A percentile compares a stretch with the other conserved stretches of the same genome.
Conservation (phyloP, 2,888 invertebrate species). For the Rhodophaea formosa region DNA sequence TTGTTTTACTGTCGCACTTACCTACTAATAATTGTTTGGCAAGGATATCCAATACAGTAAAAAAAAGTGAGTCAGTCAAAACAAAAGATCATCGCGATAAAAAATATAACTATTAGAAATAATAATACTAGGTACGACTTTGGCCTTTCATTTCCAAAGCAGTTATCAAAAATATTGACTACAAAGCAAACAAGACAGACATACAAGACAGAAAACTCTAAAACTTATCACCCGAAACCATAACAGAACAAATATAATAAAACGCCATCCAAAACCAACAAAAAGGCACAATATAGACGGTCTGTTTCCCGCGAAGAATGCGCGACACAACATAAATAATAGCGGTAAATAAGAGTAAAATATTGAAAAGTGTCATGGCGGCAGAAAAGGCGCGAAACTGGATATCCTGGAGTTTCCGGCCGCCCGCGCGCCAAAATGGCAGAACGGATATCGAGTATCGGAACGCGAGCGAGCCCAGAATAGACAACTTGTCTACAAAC, state of each 20-base stretch:
- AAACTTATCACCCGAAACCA: slow-evolving; percentile 1
- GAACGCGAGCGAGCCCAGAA: slow-evolving; percentile 45
- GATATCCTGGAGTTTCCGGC: slow-evolving; percentile 78
- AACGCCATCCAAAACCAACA: slow-evolving; percentile 41
- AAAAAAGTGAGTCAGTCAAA: too few relatives aligned
- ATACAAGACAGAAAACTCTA: neutral
- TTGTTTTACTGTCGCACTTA: too few relatives aligned
- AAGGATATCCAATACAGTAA: too few relatives aligned
- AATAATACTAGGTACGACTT: too few relatives aligned
- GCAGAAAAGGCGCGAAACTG: slow-evolving; percentile 73
- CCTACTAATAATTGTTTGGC: too few relatives aligned
- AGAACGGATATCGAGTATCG: slow-evolving; percentile 75
- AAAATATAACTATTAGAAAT: too few relatives aligned
- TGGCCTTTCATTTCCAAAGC: too few relatives aligned
- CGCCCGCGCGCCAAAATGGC: slow-evolving; percentile 72
- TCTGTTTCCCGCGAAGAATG: slow-evolving; percentile 65
- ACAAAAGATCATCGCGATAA: too few relatives aligned
- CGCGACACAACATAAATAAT: slow-evolving; percentile 69
- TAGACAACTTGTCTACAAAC: slow-evolving; percentile 46
- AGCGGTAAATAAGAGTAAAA: slow-evolving; percentile 79
- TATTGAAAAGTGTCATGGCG: slow-evolving; percentile 79
- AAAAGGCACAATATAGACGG: slow-evolving; percentile 54
- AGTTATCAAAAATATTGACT: too few relatives aligned
- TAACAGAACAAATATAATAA: slow-evolving; percentile 36
- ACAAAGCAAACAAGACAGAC: too few relatives aligned